phyloP scores from a whole-genome alignment of 1,140 invertebrate species.

The Papilio polytes region DNA sequence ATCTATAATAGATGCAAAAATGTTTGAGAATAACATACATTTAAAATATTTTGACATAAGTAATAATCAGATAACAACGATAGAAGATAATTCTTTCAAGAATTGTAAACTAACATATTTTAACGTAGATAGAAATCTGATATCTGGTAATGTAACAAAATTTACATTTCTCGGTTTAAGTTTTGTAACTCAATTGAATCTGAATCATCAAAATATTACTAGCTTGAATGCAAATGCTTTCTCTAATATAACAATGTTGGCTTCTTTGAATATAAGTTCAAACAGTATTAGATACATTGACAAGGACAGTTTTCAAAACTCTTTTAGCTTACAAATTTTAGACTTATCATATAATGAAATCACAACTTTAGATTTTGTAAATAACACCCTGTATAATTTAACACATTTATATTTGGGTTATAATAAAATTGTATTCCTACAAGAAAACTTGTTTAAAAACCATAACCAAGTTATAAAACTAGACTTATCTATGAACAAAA shows the following conservation, averaged over 20 bases:
- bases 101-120: constrained; percentile 57
- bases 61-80: constrained; percentile 60
- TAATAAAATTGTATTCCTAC: constrained; percentile 57
- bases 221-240: constrained; percentile 58
- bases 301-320: constrained; percentile 52
- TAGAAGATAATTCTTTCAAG: constrained; percentile 62
- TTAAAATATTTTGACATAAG: constrained; percentile 61
- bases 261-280: constrained; percentile 60
- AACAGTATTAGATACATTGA: constrained; percentile 60
- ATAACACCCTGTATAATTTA: constrained; percentile 53
- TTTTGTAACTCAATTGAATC: constrained; percentile 53
- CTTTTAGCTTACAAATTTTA: constrained; percentile 48
- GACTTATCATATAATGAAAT: constrained; percentile 68
- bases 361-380: constrained; percentile 56
- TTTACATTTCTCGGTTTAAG: constrained; percentile 59
- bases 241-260: constrained; percentile 49
- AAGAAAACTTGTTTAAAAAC: constrained; percentile 51
- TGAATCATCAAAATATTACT: constrained; percentile 60
- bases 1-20: constrained; percentile 52
- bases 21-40: constrained; percentile 62
- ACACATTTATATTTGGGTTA: constrained; percentile 61
- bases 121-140: constrained; percentile 62
- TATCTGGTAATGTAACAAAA: constrained; percentile 55
- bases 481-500: constrained; percentile 66
- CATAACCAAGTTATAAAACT: constrained; percentile 57